Conservation (phyloP, 2,888 invertebrate genomes). For the Aproaerema taeniolella region DNA sequence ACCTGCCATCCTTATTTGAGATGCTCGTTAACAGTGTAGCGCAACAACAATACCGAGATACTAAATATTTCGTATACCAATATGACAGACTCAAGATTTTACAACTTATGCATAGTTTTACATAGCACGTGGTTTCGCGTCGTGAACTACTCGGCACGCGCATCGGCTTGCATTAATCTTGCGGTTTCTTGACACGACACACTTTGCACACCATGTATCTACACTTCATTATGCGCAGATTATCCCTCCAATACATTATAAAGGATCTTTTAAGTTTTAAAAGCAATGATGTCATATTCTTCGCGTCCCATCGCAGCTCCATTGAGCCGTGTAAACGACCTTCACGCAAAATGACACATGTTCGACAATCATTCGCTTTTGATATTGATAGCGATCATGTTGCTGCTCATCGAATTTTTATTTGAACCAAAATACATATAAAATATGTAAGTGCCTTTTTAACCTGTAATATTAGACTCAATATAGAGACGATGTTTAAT, state of each 20-base stretch:
- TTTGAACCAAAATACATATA: slow-evolving; percentile 3
- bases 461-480: no score
- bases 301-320: slow-evolving; percentile 40
- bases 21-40: slow-evolving; percentile 15
- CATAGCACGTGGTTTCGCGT: slow-evolving; percentile 17
- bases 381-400: slow-evolving; percentile 23
- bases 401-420: slow-evolving; percentile 8
- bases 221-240: slow-evolving; percentile 24
- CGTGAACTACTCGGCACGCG: slow-evolving; percentile 24
- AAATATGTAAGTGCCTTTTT: not conserved
- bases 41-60: not conserved
- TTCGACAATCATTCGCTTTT: slow-evolving; percentile 30
- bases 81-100: not conserved
- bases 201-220: slow-evolving; percentile 25
- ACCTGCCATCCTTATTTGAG: slow-evolving; percentile 21
- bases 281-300: slow-evolving; percentile 40
- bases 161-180: slow-evolving; percentile 37
- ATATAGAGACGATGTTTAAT: no score
- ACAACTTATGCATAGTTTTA: no score
- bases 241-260: slow-evolving; percentile 6
- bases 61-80: not conserved
- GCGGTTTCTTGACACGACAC: slow-evolving; percentile 40
- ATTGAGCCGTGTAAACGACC: slow-evolving; percentile 41
- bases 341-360: slow-evolving; percentile 44
- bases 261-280: slow-evolving; percentile 7